Percentiles rank a stretch among this genome's conserved stretches.
phyloP scores from a whole-genome alignment of 1,140 invertebrate species.

The Pseudomyrmex gracilis region DNA sequence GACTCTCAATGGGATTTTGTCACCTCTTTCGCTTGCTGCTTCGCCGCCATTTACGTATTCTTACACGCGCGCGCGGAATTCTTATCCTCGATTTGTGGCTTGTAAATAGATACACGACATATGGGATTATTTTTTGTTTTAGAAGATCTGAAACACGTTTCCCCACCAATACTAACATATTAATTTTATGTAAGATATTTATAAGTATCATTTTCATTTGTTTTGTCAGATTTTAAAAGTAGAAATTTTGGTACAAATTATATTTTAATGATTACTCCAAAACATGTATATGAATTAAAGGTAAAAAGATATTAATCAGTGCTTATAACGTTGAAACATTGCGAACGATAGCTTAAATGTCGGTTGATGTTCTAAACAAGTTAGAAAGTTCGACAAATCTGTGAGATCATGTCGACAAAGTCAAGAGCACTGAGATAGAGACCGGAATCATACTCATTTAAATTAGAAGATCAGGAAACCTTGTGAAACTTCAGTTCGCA shows the following conservation, averaged over 20 bases:
- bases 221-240: not conserved
- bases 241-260: not conserved
- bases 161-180: too few species aligned
- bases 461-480: constrained; percentile 51
- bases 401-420: constrained; percentile 32
- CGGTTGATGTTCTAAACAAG: not conserved
- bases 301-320: not conserved
- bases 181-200: not conserved
- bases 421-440: constrained; percentile 2
- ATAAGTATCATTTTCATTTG: not conserved
- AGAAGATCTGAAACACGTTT: not conserved
- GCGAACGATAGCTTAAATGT: constrained; percentile 13
- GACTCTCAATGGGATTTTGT: constrained; percentile 63
- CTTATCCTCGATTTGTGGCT: not conserved
- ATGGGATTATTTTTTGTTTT: not conserved
- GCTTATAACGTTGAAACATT: not conserved
- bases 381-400: constrained; percentile 34
- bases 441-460: constrained; percentile 44
- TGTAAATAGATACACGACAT: not conserved
- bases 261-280: not conserved
- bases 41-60: constrained; percentile 28
- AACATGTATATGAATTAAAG: not conserved
- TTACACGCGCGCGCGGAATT: not conserved
- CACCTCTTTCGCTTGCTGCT: constrained; percentile 38
- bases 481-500: constrained; percentile 22